Conservation (phyloP, 2,113 vertebrate species). For the Pelecanus crispus region DNA sequence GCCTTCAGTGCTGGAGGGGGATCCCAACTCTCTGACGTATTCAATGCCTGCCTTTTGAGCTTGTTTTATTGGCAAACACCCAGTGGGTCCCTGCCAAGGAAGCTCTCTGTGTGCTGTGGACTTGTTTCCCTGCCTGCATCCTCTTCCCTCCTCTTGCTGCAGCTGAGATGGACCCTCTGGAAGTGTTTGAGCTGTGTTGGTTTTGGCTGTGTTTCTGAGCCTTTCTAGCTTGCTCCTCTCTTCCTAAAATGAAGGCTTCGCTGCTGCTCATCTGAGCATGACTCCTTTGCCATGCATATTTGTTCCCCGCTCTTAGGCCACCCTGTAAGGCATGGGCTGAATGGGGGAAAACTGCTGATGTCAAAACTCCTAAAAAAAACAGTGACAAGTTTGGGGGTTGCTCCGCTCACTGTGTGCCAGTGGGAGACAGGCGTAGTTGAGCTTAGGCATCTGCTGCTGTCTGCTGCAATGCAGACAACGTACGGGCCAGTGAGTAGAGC, state of each 20-base stretch:
- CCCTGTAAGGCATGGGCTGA: rapidly evolving
- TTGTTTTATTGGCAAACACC: neutral
- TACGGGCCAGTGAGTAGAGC: neutral
- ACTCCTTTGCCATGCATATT: too few relatives aligned
- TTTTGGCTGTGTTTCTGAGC: neutral
- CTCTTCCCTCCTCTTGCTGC: neutral
- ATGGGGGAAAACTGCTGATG: neutral
- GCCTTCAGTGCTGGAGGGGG: neutral
- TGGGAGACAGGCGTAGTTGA: neutral
- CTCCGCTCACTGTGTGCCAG: rapidly evolving
- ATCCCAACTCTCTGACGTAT: neutral
- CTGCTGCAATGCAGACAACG: neutral
- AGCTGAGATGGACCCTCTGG: neutral
- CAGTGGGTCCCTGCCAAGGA: neutral
- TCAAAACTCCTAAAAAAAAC: neutral
- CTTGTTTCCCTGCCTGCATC: neutral
- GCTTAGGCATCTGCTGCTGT: neutral
- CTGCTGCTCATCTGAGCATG: rapidly evolving
- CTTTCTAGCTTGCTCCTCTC: neutral
- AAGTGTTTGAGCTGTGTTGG: neutral
- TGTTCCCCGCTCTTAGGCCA: too few relatives aligned
- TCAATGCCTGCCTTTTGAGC: neutral
- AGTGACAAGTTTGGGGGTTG: neutral
- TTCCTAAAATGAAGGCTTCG: neutral
- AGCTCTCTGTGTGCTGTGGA: neutral